A percentile compares a stretch with the other conserved stretches of the same genome.
Conservation (phyloP, 2,113 vertebrate species). For the Phyllopteryx taeniolatus region DNA sequence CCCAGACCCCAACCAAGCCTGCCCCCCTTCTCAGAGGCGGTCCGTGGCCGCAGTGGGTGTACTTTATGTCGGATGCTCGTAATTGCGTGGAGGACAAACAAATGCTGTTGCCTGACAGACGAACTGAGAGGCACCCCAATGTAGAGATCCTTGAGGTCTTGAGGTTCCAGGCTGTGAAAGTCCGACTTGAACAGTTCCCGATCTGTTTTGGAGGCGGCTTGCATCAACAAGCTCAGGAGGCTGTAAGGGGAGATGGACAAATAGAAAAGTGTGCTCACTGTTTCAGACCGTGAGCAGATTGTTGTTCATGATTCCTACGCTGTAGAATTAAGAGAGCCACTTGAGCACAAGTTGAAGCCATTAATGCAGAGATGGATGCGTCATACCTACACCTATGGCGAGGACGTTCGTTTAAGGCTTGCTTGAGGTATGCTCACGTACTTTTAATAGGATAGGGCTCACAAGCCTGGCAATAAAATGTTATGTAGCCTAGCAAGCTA, state of each 20-base stretch:
- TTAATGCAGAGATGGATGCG: constrained; percentile 19
- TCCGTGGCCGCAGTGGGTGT: constrained; percentile 48
- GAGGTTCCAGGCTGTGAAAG: constrained; percentile 43
- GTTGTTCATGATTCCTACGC: constrained; percentile 27
- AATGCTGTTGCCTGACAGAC: constrained; percentile 64
- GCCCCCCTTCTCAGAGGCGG: constrained; percentile 35
- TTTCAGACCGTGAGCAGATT: constrained; percentile 36
- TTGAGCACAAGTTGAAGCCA: constrained; percentile 27
- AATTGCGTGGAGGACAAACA: constrained; percentile 68
- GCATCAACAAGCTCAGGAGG: constrained; percentile 49
- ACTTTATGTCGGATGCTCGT: constrained; percentile 38
- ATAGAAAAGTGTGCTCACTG: constrained; percentile 57
- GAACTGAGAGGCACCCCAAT: constrained; percentile 60
- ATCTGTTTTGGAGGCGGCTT: constrained; percentile 54
- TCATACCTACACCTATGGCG: constrained; percentile 5
- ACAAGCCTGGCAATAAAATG: too few species aligned
- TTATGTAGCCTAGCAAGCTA: too few species aligned
- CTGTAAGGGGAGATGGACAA: constrained; percentile 49
- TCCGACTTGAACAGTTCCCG: constrained; percentile 50
- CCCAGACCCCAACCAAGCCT: constrained; percentile 17
- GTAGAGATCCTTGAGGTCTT: constrained; percentile 43
- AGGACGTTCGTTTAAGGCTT: too few species aligned
- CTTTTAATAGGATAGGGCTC: too few species aligned
- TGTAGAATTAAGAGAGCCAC: constrained; percentile 20
- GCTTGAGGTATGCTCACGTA: too few species aligned